Conservation (phyloP, 2,797 vertebrate genomes). For the Myiothlypis coronata region DNA sequence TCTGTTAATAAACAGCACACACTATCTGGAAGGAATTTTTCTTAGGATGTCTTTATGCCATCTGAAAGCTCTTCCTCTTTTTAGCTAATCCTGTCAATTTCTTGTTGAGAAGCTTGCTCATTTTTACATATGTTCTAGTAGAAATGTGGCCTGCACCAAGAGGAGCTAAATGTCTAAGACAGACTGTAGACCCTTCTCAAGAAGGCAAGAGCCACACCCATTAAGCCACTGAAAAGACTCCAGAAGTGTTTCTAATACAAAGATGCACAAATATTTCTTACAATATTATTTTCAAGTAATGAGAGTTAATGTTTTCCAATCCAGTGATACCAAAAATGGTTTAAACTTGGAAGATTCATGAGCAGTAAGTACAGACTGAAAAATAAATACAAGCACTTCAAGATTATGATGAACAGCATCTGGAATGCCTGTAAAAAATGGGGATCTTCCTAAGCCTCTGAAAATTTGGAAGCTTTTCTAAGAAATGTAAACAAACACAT, state of each 20-base stretch:
- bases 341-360: neutral
- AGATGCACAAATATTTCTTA: neutral
- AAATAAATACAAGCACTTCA: neutral
- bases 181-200: neutral
- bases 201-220: neutral
- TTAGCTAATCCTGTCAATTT: neutral
- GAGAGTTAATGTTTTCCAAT: neutral
- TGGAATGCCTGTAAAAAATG: neutral
- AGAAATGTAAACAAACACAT: neutral
- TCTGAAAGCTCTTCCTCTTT: neutral
- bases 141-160: neutral
- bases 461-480: neutral
- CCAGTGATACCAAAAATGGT: neutral
- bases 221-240: neutral
- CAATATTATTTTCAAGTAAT: neutral
- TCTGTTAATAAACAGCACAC: neutral
- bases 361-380: neutral
- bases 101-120: neutral
- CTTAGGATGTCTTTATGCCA: neutral
- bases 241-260: neutral
- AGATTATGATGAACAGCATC: neutral
- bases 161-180: neutral
- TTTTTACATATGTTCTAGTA: neutral
- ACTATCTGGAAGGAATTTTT: neutral
- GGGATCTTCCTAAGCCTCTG: neutral